Conservation (phyloP, 1,140 invertebrate species). For the Olivierus martensii region DNA sequence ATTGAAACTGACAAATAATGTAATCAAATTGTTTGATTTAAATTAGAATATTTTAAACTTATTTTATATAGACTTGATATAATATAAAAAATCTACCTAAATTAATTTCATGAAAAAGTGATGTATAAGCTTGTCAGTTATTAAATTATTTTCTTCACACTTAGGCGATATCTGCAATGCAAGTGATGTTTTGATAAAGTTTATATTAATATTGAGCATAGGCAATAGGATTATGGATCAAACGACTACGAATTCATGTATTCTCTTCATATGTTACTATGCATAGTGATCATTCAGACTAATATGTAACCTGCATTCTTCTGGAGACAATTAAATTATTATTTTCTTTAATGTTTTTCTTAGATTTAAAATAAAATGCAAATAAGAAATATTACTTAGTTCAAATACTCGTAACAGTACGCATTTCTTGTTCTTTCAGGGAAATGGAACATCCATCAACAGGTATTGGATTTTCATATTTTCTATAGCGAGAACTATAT, state of each 20-base stretch:
- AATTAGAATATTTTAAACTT: too few relatives aligned
- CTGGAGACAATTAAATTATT: too few relatives aligned
- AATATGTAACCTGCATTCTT: conserved; percentile 51
- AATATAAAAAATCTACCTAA: too few relatives aligned
- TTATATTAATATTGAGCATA: conserved; percentile 21
- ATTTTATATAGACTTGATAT: too few relatives aligned
- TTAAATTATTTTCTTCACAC: conserved; percentile 31
- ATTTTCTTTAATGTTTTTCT: too few relatives aligned
- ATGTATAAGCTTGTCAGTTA: too few relatives aligned
- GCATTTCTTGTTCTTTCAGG: conserved; percentile 29
- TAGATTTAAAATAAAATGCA: too few relatives aligned
- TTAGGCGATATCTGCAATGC: conserved; percentile 38
- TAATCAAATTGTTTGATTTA: too few relatives aligned
- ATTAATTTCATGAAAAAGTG: too few relatives aligned
- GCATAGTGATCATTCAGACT: conserved; percentile 57
- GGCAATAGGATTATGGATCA: conserved; percentile 49
- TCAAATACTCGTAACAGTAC: conserved; percentile 4
- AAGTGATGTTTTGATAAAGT: conserved; percentile 23
- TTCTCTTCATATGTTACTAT: conserved; percentile 82
- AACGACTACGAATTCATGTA: conserved; percentile 57
- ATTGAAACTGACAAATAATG: conserved; percentile 40
- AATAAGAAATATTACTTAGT: too few relatives aligned
- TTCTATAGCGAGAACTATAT: too few relatives aligned
- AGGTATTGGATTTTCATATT: too few relatives aligned
- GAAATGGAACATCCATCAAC: conserved; percentile 24